Conservation (phyloP, 2,888 invertebrate genomes). For the Esperia sulphurella region DNA sequence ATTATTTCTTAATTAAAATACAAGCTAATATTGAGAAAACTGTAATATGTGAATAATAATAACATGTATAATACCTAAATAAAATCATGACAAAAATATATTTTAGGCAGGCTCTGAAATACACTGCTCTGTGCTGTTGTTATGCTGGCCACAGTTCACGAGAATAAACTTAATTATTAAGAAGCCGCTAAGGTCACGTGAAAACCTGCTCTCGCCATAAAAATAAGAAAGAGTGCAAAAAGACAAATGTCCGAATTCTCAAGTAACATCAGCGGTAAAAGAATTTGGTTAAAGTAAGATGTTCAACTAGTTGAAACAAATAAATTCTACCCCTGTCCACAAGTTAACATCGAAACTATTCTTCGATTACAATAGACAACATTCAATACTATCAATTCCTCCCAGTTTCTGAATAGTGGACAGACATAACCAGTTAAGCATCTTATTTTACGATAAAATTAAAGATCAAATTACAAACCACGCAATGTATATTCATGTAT, state of each 20-base stretch:
- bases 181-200: constrained; percentile 61
- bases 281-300: constrained; percentile 74
- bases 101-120: constrained; percentile 78
- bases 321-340: constrained; percentile 50
- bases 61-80: constrained; percentile 79
- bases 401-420: constrained; percentile 44
- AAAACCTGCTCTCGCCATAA: constrained; percentile 55
- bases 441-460: constrained; percentile 74
- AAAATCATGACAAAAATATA: constrained; percentile 80
- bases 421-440: constrained; percentile 66
- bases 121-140: constrained; percentile 75
- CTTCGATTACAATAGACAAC: constrained; percentile 33
- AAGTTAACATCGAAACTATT: constrained; percentile 33
- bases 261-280: constrained; percentile 60
- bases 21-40: constrained; percentile 81
- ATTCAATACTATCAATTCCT: constrained; percentile 54
- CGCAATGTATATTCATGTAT: constrained; percentile 78
- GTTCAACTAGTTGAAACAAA: constrained; percentile 65
- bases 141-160: constrained; percentile 76
- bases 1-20: constrained; percentile 81
- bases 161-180: constrained; percentile 71
- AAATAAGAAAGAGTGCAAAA: constrained; percentile 46
- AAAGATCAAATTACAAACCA: constrained; percentile 77
- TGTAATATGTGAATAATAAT: constrained; percentile 80
- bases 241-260: constrained; percentile 55